Evolutionary conservation across 2,113 vertebrate genomes (phyloP), one percentile per base, ranked within the genome.

Genomic region (Rhinoptilus africanus): DNA sequence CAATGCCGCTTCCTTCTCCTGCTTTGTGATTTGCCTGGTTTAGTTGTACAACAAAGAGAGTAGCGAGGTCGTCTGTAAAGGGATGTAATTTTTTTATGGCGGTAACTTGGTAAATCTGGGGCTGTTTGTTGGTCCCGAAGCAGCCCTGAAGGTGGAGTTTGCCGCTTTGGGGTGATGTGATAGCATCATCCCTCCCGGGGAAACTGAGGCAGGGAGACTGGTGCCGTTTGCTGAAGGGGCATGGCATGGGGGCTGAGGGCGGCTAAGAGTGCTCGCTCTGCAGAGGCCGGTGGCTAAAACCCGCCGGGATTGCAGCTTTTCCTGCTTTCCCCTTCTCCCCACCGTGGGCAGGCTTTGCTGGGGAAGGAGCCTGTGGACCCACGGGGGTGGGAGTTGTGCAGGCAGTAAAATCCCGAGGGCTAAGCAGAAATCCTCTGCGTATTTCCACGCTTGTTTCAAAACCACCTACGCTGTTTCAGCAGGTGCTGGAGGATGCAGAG

Each of bases 381-480:
- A 2, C 14, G n/a, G 11, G 14, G n/a, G 5, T 43, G 63, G 63
- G 84, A 43, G 53, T 13, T 9, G 37, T 30, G 1, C 53, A 26
- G 37, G 63, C 37, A 14, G 11, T 35, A 34, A 60, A 68, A 53
- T 6, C 45, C 54, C 4, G 1, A 17, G 32, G 63, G 2, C 26
- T 51, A 14, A 22, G 64, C 45, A 34, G 54, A 32, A 60, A 27
- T 32, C 43, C 47, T 32, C 37, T 30, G 26, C 3, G 4, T 10
- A 3, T 43, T 63, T 9, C 34, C 26, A 8, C 8, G 11, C 41
- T n/a, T 4, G 9, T 22, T 34, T 37, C 13, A 22, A 15, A 14
- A 15, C 10, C 2, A 2, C 39, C 6, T 2, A 3, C 2, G 4
- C 16, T 19, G 10, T 4, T 57, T 12, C 18, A 22, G 68, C 51